Evolutionary conservation across 2,888 invertebrate species (phyloP).

Genomic region (Herminia tarsipennalis): DNA sequence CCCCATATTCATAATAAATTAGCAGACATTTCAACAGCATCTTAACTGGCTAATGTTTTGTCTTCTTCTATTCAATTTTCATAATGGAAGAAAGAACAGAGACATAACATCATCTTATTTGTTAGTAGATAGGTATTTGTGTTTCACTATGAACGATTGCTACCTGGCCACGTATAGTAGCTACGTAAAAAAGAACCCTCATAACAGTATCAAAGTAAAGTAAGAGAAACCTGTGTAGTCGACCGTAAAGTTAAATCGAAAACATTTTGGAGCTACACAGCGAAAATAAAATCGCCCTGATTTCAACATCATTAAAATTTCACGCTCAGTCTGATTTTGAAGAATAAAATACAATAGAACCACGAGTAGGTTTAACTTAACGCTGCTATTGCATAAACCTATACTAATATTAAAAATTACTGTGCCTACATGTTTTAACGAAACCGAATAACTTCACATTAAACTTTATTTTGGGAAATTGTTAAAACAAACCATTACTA

Average conservation of each 20-base stretch:
- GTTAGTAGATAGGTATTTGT: too few species aligned
- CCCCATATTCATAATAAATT: too few species aligned
- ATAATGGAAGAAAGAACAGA: too few species aligned
- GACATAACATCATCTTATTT: too few species aligned
- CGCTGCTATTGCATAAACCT: constrained; percentile 6
- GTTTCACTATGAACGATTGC: constrained; percentile 2
- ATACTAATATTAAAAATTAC: not conserved
- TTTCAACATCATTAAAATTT: constrained; percentile 53
- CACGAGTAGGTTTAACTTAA: constrained; percentile 13
- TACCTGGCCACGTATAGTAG: not conserved
- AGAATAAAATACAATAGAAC: constrained; percentile 31
- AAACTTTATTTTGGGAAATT: not conserved
- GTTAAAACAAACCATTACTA: not conserved
- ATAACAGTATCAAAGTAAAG: constrained; percentile 20
- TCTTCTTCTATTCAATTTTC: too few species aligned
- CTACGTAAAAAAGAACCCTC: constrained; percentile 1
- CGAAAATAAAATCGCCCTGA: constrained; percentile 42
- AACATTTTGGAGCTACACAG: constrained; percentile 31
- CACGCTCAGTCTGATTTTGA: constrained; percentile 37
- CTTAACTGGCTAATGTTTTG: too few species aligned
- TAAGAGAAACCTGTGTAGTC: constrained; percentile 18
- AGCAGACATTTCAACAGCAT: too few species aligned
- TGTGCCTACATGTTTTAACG: too few species aligned
- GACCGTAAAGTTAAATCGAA: constrained; percentile 28
- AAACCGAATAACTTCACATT: too few species aligned